phyloP scores from a whole-genome alignment of 1,140 invertebrate species.

The Alviniconcha marisindica region DNA sequence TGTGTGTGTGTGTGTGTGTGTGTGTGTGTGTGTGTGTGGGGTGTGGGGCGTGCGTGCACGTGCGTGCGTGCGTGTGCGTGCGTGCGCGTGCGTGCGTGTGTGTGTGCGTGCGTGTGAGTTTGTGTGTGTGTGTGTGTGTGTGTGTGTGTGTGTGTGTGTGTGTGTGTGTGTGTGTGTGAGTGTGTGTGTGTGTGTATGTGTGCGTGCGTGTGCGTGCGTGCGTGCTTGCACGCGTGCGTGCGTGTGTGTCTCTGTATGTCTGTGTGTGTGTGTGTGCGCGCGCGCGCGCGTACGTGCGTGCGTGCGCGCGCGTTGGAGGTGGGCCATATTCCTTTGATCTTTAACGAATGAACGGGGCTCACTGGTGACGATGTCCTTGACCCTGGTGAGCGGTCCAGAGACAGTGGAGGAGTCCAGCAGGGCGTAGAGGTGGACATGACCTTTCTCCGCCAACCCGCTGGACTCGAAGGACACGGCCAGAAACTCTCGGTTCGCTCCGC shows the following conservation, averaged over 20 bases:
- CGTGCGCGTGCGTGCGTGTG: not conserved
- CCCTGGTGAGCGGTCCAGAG: not conserved
- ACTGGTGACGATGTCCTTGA: slow-evolving; percentile 10
- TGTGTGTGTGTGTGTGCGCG: not conserved
- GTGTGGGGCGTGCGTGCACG: not conserved
- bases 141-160: slow-evolving; percentile 14
- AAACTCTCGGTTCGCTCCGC: no score
- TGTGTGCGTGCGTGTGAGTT: slow-evolving; percentile 1
- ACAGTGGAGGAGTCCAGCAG: not conserved
- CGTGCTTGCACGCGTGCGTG: not conserved
- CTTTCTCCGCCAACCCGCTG: not conserved
- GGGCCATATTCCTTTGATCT: no score
- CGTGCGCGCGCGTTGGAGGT: not conserved
- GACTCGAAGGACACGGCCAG: slow-evolving; percentile 15
- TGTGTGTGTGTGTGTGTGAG: slow-evolving; percentile 5
- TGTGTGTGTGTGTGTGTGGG: not conserved
- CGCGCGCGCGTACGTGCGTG: not conserved
- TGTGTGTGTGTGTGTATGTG: not conserved
- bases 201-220: not conserved
- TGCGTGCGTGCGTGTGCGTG: not conserved
- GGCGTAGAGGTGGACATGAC: not conserved
- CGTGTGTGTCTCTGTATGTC: not conserved
- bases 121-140: slow-evolving; percentile 13
- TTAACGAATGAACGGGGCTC: no score
- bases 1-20: slow-evolving; percentile 8